Base-by-base conservation (phyloP, 2,888 invertebrate genomes). In the Platerodrilus igneus region DNA sequence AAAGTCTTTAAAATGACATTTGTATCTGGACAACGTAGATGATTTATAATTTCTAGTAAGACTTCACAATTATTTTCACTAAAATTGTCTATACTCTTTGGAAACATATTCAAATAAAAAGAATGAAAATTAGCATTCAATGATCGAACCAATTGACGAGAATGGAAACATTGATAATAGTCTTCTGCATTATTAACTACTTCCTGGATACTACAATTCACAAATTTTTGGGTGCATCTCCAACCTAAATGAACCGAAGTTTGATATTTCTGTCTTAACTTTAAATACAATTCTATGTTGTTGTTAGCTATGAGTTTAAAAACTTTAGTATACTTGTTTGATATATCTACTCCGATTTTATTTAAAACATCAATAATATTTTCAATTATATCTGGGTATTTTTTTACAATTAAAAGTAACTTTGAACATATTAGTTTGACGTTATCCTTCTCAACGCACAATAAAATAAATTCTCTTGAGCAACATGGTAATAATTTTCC, bases 401-500 rank as follows among this genome's bases (percentile, higher is more conserved):
- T 45, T 30, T 39, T 44, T 10, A 45, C 9, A 7, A 50, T 32
- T 2, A 9, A 25, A 6, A 37, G n/a, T 2, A 43, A 11, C 21
- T 48, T 43, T 11, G 29, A 33, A 4, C 25, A 13, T 1, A 34
- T 38, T 22, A 45, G 26, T 23, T 37, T 23, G 5, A 48, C 29
- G 20, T 33, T 43, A 18, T 47, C 20, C 10, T 17, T 14, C 9
- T 36, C 23, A 4, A 47, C 14, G 22, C 21, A 35, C 3, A 21
- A 11, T 9, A 43, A 15, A 14, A 47, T 48, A 5, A 41, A 15
- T 14, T 29, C 31, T 1, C 21, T 5, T 8, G 39, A 34, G 23
- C 50, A 50, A 1, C 37, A 31, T 8, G 43, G 17, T 6, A 47
- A 19, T 9, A 50, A 22, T 28, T 41, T 39, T 3, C 31, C 20